Evolutionary conservation across 2,797 vertebrate species (phyloP).

Genomic region (Tapera naevia): DNA sequence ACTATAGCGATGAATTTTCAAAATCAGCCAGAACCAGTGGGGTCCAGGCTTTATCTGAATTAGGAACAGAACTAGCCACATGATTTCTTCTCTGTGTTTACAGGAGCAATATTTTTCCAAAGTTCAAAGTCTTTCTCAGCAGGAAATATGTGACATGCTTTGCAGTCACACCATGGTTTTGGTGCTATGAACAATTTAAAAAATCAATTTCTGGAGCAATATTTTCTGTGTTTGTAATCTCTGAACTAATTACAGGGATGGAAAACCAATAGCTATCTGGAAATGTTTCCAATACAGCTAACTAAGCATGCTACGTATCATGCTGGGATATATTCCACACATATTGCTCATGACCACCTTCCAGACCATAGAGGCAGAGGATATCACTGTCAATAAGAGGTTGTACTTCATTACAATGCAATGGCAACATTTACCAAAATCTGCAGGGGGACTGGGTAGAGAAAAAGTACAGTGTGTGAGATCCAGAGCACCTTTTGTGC

Average conservation of each 20-base stretch:
- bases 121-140: slow-evolving; percentile 40
- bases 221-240: slow-evolving; percentile 48
- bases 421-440: neutral
- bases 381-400: neutral
- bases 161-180: neutral
- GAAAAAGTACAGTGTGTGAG: neutral
- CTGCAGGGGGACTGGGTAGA: neutral
- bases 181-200: slow-evolving; percentile 7
- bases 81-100: neutral
- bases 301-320: neutral
- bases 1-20: neutral
- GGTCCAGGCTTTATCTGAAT: neutral
- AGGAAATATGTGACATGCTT: neutral
- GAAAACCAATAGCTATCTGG: slow-evolving; percentile 45
- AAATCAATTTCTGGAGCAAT: slow-evolving; percentile 30
- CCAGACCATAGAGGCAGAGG: neutral
- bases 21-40: neutral
- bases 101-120: neutral
- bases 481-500: neutral
- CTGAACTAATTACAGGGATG: slow-evolving; percentile 45
- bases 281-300: neutral
- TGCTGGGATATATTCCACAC: neutral
- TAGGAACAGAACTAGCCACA: accelerated
- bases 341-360: neutral
- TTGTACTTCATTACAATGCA: neutral